A percentile compares a stretch with the other conserved stretches of the same genome.
These are phyloP conservation scores for Leptinotarsa peninsularis DNA, from an alignment of 2,888 invertebrate species.

Conservation along the genomic window DNA sequence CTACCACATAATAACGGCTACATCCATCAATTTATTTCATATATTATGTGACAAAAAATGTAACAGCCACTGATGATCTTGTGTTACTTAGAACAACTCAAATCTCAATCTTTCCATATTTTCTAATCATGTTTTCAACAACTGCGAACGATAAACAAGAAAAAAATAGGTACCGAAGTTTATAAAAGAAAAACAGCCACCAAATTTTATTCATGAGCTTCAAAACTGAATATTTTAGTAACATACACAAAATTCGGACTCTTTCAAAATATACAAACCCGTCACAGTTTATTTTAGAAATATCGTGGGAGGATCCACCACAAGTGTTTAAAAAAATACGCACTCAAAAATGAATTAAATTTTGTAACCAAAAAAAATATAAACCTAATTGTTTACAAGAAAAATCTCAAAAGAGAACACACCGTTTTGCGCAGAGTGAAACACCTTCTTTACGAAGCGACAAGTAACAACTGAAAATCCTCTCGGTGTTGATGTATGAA, in stretches of 20 bases:
- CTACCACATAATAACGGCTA: no score
- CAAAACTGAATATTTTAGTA: not conserved
- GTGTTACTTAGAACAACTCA: no score
- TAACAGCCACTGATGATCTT: no score
- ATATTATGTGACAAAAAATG: no score
- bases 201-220: not conserved
- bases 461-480: constrained; percentile 41
- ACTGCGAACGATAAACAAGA: not conserved
- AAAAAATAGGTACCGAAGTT: not conserved
- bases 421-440: constrained; percentile 33
- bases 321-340: not conserved
- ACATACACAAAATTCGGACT: constrained; percentile 13
- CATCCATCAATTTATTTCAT: no score
- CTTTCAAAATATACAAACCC: constrained; percentile 8
- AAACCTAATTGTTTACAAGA: constrained; percentile 30
- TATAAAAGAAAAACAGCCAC: not conserved
- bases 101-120: no score
- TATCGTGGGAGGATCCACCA: constrained; percentile 8
- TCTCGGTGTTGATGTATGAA: constrained; percentile 38
- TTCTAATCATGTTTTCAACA: not conserved
- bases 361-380: constrained; percentile 15
- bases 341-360: constrained; percentile 1
- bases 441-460: constrained; percentile 38
- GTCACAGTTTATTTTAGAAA: constrained; percentile 22
- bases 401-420: constrained; percentile 25